A percentile compares a stretch with the other conserved stretches of the same genome.
Evolutionary conservation across 2,797 vertebrate genomes (phyloP).

Genomic region (Cercopithecus hamlyni): DNA sequence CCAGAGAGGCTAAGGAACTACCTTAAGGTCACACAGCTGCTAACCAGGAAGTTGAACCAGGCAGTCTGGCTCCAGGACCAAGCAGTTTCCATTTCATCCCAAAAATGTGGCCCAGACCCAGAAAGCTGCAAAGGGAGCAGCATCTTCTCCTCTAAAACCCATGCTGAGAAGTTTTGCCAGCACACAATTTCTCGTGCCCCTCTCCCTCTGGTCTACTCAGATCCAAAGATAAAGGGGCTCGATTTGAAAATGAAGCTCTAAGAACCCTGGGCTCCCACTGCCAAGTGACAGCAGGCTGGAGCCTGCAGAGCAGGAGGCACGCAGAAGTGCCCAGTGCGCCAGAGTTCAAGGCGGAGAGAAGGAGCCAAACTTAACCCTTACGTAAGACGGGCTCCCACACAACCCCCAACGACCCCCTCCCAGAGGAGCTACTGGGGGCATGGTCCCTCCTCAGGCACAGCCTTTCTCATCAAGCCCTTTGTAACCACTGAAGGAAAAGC

Average conservation of each 20-base stretch:
- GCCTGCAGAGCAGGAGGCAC: neutral
- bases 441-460: neutral
- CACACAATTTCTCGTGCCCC: neutral
- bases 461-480: neutral
- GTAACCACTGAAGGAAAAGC: neutral
- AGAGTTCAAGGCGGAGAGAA: slow-evolving; percentile 22
- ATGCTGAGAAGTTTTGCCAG: neutral
- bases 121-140: neutral
- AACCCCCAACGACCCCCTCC: neutral
- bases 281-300: neutral
- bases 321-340: neutral
- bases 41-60: neutral
- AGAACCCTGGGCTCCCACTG: neutral
- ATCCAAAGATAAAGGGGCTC: neutral
- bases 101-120: neutral
- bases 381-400: neutral
- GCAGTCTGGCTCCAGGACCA: neutral
- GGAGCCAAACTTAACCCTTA: slow-evolving; percentile 37
- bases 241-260: neutral
- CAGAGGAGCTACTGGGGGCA: neutral
- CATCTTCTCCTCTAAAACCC: neutral
- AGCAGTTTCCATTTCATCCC: neutral
- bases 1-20: neutral
- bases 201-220: neutral
- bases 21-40: neutral